phyloP scores from a whole-genome alignment of 1,140 invertebrate species.

The Melipona quadrifasciata region DNA sequence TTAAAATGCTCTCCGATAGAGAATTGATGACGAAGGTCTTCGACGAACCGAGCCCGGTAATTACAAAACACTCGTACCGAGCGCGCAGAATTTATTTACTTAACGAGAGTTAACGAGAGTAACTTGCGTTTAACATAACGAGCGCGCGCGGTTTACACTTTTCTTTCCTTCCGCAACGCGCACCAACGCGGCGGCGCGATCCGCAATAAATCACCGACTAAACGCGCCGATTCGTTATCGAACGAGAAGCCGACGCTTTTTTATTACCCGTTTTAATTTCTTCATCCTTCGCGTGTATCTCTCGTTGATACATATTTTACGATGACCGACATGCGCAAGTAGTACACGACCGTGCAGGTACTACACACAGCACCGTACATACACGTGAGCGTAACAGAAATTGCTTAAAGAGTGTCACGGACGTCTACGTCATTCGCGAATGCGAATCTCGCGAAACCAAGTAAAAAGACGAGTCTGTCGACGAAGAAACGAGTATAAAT shows the following conservation, averaged over 20 bases:
- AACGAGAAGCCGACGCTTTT: no score
- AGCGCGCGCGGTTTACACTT: neutral
- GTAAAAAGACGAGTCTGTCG: neutral
- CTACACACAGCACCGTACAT: neutral
- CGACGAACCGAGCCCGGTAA: neutral
- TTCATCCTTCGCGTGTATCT: neutral
- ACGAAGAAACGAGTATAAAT: neutral
- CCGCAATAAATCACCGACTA: neutral
- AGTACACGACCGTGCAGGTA: no score
- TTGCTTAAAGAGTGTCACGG: neutral
- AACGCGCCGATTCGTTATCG: no score
- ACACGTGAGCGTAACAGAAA: neutral
- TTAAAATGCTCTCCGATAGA: neutral
- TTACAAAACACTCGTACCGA: neutral
- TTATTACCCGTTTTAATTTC: neutral
- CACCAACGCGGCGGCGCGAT: neutral
- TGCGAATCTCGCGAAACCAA: neutral
- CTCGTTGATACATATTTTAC: neutral
- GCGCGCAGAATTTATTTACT: neutral
- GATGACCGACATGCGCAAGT: neutral
- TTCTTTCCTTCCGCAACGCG: neutral
- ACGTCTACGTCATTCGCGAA: neutral
- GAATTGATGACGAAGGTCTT: neutral
- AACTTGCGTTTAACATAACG: neutral
- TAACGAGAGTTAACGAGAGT: neutral